Conservation (phyloP, 2,113 vertebrate species). For the Tachysurus vachellii region DNA sequence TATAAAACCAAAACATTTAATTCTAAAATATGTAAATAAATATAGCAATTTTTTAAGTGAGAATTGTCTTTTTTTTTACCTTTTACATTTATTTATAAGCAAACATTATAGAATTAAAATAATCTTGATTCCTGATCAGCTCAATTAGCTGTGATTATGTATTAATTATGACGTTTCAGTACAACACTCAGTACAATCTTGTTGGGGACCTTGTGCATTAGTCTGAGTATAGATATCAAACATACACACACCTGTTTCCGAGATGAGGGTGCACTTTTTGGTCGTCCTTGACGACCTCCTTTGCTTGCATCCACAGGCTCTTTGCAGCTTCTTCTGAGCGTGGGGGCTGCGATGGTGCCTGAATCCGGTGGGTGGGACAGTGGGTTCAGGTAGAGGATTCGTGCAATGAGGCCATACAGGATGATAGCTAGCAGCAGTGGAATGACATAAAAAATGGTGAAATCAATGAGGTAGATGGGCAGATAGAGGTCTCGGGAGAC, state of each 20-base stretch:
- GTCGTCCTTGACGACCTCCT: constrained; percentile 50
- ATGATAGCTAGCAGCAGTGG: constrained; percentile 75
- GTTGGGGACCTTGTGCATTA: background rate
- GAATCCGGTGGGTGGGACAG: constrained; percentile 63
- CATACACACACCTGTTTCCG: constrained; percentile 76
- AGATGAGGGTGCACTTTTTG: constrained; percentile 69
- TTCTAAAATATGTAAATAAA: background rate
- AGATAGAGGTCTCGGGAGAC: constrained; percentile 81
- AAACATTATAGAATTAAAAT: background rate
- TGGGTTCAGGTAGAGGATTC: constrained; percentile 73
- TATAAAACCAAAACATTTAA: background rate
- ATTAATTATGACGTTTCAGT: background rate
- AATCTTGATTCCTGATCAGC: background rate
- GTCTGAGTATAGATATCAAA: background rate
- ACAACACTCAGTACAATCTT: background rate
- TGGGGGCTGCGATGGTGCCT: constrained; percentile 47
- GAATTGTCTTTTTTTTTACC: background rate
- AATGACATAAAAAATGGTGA: constrained; percentile 77
- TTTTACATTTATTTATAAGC: background rate
- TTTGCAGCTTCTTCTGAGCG: constrained; percentile 63
- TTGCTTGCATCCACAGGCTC: constrained; percentile 51
- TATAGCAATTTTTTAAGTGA: background rate
- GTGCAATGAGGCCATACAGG: constrained; percentile 77
- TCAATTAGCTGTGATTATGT: background rate
- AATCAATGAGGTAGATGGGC: constrained; percentile 83